These are phyloP conservation scores for Anguilla marmorata DNA, from an alignment of 2,797 vertebrate genomes.

Conservation along the genomic window DNA sequence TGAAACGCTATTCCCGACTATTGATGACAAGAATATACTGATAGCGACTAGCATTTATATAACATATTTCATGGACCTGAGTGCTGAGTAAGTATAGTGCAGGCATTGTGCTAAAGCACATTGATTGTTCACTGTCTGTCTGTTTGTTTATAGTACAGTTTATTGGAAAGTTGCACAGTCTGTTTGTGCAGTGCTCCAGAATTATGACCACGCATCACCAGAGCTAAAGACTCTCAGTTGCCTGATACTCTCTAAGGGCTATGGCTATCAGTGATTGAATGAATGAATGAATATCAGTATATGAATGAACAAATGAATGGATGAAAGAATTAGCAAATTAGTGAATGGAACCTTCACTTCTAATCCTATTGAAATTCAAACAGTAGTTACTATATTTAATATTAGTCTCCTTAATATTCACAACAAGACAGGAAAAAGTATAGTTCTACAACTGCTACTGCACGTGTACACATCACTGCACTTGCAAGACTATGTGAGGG, in stretches of 20 bases:
- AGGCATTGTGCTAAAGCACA: too few species aligned
- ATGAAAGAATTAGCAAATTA: conserved; percentile 10
- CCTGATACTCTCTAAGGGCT: background rate
- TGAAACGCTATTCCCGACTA: background rate
- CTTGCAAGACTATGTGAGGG: conserved; percentile 45
- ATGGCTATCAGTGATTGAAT: background rate
- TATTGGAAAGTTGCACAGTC: too few species aligned
- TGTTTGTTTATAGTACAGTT: too few species aligned
- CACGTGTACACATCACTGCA: conserved; percentile 45
- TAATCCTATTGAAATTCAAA: background rate
- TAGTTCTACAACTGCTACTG: conserved; percentile 34
- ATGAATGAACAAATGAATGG: background rate
- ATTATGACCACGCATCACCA: background rate
- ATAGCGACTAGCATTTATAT: background rate
- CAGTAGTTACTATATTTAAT: background rate
- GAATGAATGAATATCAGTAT: background rate
- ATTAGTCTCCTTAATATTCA: background rate
- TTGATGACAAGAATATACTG: background rate
- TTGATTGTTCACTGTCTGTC: too few species aligned
- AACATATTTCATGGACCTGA: too few species aligned
- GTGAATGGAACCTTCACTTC: background rate
- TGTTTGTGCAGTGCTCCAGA: background rate
- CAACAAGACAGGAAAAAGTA: background rate
- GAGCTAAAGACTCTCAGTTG: background rate
- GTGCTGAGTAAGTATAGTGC: too few species aligned